A percentile compares a stretch with the other conserved stretches of the same genome.
Conservation (phyloP, 2,888 invertebrate genomes). For the Drosophila pegasa region DNA sequence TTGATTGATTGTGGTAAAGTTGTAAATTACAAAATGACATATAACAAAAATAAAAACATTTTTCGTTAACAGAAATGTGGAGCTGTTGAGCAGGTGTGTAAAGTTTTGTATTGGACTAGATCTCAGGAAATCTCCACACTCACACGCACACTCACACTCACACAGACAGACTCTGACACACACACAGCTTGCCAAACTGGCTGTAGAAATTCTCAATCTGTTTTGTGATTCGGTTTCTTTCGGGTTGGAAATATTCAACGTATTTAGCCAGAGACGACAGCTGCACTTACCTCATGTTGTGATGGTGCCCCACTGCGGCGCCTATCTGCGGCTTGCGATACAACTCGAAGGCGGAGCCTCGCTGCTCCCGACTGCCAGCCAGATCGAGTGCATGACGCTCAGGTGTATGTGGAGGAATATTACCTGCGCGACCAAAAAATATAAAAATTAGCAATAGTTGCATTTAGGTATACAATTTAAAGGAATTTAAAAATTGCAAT, state of each 20-base stretch:
- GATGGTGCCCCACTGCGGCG: conserved; percentile 87
- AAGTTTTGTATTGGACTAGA: conserved; percentile 14
- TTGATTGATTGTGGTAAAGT: conserved; percentile 38
- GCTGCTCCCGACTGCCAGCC: conserved; percentile 94
- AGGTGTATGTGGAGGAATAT: conserved; percentile 83
- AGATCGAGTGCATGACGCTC: conserved; percentile 86
- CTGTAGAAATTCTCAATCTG: conserved; percentile 22
- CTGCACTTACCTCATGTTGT: conserved; percentile 90
- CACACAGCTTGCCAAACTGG: conserved; percentile 18
- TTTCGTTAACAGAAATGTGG: conserved; percentile 83
- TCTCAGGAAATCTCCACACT: conserved; percentile 16
- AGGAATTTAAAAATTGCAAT: not conserved
- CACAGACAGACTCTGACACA: conserved; percentile 1
- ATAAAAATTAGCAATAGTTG: not conserved
- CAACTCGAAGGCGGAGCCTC: conserved; percentile 97
- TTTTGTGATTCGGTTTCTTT: conserved; percentile 28
- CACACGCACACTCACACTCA: conserved; percentile 1
- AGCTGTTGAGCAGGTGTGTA: conserved; percentile 42
- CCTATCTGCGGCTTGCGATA: conserved; percentile 93
- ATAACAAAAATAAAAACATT: conserved; percentile 84
- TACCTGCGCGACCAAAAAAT: conserved; percentile 64
- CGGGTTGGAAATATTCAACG: conserved; percentile 12
- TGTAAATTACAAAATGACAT: conserved; percentile 63
- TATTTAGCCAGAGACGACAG: not conserved
- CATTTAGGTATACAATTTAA: not conserved